Evolutionary conservation across 2,888 invertebrate genomes (phyloP).

Genomic region (Baccha elongata): DNA sequence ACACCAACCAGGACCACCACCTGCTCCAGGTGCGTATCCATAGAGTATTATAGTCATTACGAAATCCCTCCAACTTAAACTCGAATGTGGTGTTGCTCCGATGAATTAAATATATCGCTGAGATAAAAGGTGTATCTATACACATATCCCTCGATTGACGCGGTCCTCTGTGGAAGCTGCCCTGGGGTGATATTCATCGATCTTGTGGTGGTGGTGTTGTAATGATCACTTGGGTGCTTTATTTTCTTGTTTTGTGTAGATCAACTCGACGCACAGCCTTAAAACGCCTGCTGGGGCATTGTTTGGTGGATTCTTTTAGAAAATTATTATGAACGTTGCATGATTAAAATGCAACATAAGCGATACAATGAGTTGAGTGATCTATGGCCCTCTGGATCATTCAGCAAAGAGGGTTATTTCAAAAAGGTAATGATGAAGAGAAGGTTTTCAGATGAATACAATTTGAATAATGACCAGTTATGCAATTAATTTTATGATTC

Average conservation of each 20-base stretch:
- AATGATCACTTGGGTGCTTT: slow-evolving; percentile 50
- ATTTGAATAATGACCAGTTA: slow-evolving; percentile 18
- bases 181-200: slow-evolving; percentile 67
- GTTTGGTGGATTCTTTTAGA: slow-evolving; percentile 22
- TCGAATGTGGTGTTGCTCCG: slow-evolving; percentile 20
- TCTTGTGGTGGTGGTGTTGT: slow-evolving; percentile 54
- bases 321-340: slow-evolving; percentile 26
- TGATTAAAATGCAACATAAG: slow-evolving; percentile 44
- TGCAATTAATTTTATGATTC: slow-evolving; percentile 26
- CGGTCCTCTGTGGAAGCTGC: slow-evolving; percentile 40
- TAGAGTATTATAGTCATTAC: slow-evolving; percentile 24
- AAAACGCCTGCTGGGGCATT: slow-evolving; percentile 45
- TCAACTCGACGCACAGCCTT: slow-evolving; percentile 29
- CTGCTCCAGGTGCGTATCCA: slow-evolving; percentile 69
- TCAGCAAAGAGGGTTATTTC: not conserved
- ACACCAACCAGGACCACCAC: slow-evolving; percentile 58
- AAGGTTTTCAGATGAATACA: slow-evolving; percentile 11
- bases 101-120: slow-evolving; percentile 51
- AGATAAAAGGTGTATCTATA: slow-evolving; percentile 24
- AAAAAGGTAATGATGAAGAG: slow-evolving; percentile 9
- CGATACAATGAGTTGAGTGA: slow-evolving; percentile 23
- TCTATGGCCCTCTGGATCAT: slow-evolving; percentile 25
- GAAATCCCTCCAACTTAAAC: slow-evolving; percentile 39
- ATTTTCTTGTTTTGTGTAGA: slow-evolving; percentile 21
- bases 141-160: slow-evolving; percentile 16